Base-by-base conservation (phyloP, 2,113 vertebrate species). In the Meleagris gallopavo region DNA sequence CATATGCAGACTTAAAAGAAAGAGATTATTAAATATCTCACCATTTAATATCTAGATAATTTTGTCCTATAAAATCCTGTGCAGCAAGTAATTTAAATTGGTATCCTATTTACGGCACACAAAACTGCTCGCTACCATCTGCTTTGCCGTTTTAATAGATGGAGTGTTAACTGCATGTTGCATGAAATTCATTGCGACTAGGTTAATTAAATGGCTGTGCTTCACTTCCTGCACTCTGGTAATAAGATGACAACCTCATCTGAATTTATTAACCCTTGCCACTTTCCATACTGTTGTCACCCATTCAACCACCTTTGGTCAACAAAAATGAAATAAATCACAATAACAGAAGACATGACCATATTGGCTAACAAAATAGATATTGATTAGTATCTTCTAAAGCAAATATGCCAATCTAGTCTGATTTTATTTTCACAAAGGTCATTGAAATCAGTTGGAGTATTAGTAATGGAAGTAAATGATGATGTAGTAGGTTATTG, bases 211-310 rank as follows among this genome's bases (percentile, higher is more conserved):
- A 96, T 95, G 96, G 91, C 89, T 96, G 94, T 94, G 96, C 95
- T 97, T 96, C 95, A 90, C 90, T 97, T 94, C 93, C 90, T 95
- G 95, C 95, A 94, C 92, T 93, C 90, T 96, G 96, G 94, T 94
- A 96, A 93, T 95, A 95, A 88, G 92, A 96, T 95, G 96, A 97
- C 96, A 97, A 96, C 93, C 95, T 97, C 95, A 96, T 97, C 95
- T 96, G 93, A 95, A 97, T 97, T 96, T 97, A 96, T 97, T 97
- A 97, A 97, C 96, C 96, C 95, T 94, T 95, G 90, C 93, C 95
- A 96, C 69, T 89, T 97, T 76, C 91, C 80, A 88, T 92, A 52
- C 81, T 78, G 80, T 95, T 95, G 81, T 93, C 93, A 87, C 82
- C 93, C 88, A 88, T 90, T 88, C 92, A 92, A 61, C 74, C 43